phyloP scores from a whole-genome alignment of 2,113 vertebrate genomes.

The Engraulis encrasicolus region DNA sequence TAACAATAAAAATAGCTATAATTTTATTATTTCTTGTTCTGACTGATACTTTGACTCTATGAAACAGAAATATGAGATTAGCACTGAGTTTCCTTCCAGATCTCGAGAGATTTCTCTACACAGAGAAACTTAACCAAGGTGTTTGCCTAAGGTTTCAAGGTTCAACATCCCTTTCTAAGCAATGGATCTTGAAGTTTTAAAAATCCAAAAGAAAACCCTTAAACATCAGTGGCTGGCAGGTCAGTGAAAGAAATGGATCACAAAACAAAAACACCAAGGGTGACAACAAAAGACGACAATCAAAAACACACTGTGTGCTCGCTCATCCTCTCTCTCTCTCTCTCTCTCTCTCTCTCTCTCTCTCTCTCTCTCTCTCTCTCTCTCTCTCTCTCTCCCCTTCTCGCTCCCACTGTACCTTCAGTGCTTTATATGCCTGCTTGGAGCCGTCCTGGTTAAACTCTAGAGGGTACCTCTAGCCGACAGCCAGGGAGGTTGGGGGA shows the following conservation, averaged over 20 bases:
- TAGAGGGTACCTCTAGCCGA: constrained; percentile 93
- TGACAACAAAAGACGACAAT: neutral
- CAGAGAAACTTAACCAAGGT: neutral
- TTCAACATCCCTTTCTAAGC: neutral
- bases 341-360: neutral
- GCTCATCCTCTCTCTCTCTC: no score
- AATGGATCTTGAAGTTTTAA: neutral
- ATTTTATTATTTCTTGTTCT: no score
- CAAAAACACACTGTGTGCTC: neutral
- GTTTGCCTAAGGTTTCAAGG: neutral
- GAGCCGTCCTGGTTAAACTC: constrained; percentile 89
- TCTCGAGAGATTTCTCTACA: neutral
- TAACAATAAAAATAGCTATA: no score
- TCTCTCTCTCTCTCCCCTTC: constrained; percentile 12
- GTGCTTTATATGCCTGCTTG: constrained; percentile 94
- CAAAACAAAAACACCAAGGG: neutral
- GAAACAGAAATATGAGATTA: neutral
- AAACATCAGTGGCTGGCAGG: neutral
- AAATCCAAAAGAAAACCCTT: neutral
- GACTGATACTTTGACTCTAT: neutral
- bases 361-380: neutral
- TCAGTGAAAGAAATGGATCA: constrained; percentile 3
- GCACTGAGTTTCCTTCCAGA: neutral
- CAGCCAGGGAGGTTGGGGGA: constrained; percentile 67
- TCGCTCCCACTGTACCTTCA: constrained; percentile 88